These are phyloP conservation scores for Zeuzera pyrina DNA, from an alignment of 2,888 invertebrate species.

Conservation along the genomic window DNA sequence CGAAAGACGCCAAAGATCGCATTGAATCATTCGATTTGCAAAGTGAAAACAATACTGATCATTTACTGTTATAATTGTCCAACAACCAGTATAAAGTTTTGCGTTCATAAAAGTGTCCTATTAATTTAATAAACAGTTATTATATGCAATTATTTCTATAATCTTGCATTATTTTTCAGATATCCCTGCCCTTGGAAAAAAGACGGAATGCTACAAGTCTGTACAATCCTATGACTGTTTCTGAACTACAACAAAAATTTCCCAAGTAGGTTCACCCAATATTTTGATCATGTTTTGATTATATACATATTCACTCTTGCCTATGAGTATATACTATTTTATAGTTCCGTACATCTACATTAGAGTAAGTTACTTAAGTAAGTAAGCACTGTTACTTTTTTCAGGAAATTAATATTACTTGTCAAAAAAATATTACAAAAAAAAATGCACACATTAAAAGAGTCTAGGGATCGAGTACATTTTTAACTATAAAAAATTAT, in stretches of 20 bases:
- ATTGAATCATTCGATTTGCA: constrained; percentile 11
- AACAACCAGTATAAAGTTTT: not conserved
- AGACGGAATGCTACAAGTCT: constrained; percentile 90
- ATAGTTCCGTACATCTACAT: too few relatives aligned
- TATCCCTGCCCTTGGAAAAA: constrained; percentile 90
- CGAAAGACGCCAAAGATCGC: constrained; percentile 18
- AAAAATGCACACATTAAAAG: too few relatives aligned
- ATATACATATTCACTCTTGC: too few relatives aligned
- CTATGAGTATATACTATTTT: too few relatives aligned
- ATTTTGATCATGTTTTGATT: too few relatives aligned
- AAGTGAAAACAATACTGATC: constrained; percentile 4
- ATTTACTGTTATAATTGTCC: not conserved
- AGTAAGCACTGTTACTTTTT: too few relatives aligned
- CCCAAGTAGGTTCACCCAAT: constrained; percentile 55
- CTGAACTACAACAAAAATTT: constrained; percentile 81
- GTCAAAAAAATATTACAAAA: too few relatives aligned
- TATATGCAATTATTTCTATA: not conserved
- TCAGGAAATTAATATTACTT: too few relatives aligned
- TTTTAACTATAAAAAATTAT: too few relatives aligned
- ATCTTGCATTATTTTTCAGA: constrained; percentile 63
- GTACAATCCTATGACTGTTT: constrained; percentile 94
- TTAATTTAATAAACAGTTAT: not conserved
- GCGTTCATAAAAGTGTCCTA: not conserved
- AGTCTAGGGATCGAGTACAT: too few relatives aligned
- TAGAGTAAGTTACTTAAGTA: too few relatives aligned